Evolutionary conservation across 1,140 invertebrate genomes (phyloP), one percentile per base, ranked within the genome.

Genomic region (Drosophila sturtevanti): DNA sequence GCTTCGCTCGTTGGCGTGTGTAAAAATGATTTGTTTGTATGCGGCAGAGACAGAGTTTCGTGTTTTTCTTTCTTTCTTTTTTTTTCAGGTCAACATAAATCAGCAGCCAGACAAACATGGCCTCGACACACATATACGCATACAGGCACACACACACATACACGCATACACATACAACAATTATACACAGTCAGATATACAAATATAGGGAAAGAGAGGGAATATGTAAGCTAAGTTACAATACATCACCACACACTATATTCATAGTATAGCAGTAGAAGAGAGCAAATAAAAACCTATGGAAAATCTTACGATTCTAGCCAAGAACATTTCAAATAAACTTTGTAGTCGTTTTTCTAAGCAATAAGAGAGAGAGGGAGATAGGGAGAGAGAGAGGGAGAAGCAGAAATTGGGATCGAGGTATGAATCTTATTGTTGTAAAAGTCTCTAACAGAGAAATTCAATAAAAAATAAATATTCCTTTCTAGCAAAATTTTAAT

Each of bases 1-100:
- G 2, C 9, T 18, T 48, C 41, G 41, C 18, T 21, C 16, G 41
- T 48, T 48, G 41, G 41, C 41, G 41, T 48, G 41, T 48, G 41
- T 48, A 48, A 48, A 48, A 48, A 48, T 48, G 41, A 48, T 48
- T 48, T 48, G 41, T 48, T 48, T 48, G 41, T 48, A 48, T 48
- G 41, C 41, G 41, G 41, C 41, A 48, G 18, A 48, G 41, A 48
- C 41, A 48, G 41, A 48, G 41, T 48, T 48, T 48, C 41, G 41
- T 48, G 41, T 48, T 48, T 48, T 48, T 48, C 41, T 21, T 48
- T 48, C 41, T 48, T 48, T 48, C 16, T 48, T 48, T 48, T 48
- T 9, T 48, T 48, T 48, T 48, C 41, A 48, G 41, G 41, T 48
- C 41, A 48, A 18, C 41, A 48, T 48, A 48, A 48, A 48, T 48